Percentiles rank a stretch among this genome's conserved stretches.
phyloP scores from a whole-genome alignment of 92 coral and sea anemone species.

The Palythoa caribaeorum region DNA sequence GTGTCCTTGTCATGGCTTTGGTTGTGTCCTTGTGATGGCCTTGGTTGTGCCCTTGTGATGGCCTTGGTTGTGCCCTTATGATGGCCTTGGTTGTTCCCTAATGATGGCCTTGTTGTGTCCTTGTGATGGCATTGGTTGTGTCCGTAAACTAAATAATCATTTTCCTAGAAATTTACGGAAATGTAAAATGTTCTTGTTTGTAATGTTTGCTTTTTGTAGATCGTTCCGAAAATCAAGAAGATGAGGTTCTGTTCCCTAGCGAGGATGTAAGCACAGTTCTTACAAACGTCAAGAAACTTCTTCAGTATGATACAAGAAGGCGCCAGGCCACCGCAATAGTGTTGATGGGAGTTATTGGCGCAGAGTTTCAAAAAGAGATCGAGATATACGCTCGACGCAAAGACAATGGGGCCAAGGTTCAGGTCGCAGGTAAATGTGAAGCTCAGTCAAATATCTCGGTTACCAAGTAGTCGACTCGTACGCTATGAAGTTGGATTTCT shows the following conservation, averaged over 20 bases:
- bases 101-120: too few relatives aligned
- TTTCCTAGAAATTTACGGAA: too few relatives aligned
- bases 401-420: constrained; percentile 11
- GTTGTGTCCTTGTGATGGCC: too few relatives aligned
- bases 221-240: constrained; percentile 73
- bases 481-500: too few relatives aligned
- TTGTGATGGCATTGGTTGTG: too few relatives aligned
- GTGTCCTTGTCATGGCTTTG: too few relatives aligned
- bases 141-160: too few relatives aligned
- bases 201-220: constrained; percentile 57
- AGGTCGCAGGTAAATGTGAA: constrained; percentile 4
- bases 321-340: constrained; percentile 99
- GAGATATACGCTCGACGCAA: constrained; percentile 75
- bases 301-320: constrained; percentile 97
- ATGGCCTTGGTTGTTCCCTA: too few relatives aligned
- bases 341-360: constrained; percentile 97
- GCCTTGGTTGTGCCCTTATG: too few relatives aligned
- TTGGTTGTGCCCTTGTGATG: too few relatives aligned
- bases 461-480: too few relatives aligned
- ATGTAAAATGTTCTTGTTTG: neutral
- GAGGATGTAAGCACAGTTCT: constrained; percentile 93
- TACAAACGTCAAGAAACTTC: constrained; percentile 96
- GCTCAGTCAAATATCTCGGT: too few relatives aligned
- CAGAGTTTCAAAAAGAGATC: constrained; percentile 95
- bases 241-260: constrained; percentile 90